Percentiles rank a stretch among this genome's conserved stretches.
Evolutionary conservation across 2,888 invertebrate species (phyloP).

Genomic region (Xanthia togata): DNA sequence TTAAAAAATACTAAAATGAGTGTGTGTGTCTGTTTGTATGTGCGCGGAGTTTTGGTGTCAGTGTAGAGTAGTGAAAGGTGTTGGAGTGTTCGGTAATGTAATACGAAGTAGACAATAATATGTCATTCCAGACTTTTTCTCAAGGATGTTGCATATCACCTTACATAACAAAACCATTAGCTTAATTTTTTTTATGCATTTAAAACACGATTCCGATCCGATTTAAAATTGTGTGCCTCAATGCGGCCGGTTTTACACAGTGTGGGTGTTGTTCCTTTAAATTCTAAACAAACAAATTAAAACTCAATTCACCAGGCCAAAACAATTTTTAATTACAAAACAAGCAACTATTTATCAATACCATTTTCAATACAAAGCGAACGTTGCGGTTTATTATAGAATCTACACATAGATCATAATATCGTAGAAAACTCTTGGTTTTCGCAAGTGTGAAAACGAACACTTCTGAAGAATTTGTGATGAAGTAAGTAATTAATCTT

Average conservation of each 20-base stretch:
- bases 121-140: constrained; percentile 1
- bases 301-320: constrained; percentile 34
- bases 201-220: not conserved
- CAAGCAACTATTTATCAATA: constrained; percentile 45
- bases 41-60: too few species aligned
- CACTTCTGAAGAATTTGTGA: constrained; percentile 55
- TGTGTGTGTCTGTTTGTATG: too few species aligned
- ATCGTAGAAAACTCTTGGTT: constrained; percentile 42
- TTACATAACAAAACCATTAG: not conserved
- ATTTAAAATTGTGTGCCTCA: not conserved
- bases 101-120: constrained; percentile 1
- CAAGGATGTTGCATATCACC: constrained; percentile 2
- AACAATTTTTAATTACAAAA: constrained; percentile 52
- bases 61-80: too few species aligned
- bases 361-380: constrained; percentile 35
- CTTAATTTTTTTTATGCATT: not conserved
- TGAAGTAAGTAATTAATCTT: constrained; percentile 68
- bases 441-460: constrained; percentile 59
- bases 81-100: too few species aligned
- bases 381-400: constrained; percentile 30
- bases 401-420: constrained; percentile 40
- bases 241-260: not conserved
- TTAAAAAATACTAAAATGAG: too few species aligned
- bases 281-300: constrained; percentile 50
- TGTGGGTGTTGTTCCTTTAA: constrained; percentile 8